phyloP scores from a whole-genome alignment of 1,140 invertebrate species.

The Zaprionus capensis region DNA sequence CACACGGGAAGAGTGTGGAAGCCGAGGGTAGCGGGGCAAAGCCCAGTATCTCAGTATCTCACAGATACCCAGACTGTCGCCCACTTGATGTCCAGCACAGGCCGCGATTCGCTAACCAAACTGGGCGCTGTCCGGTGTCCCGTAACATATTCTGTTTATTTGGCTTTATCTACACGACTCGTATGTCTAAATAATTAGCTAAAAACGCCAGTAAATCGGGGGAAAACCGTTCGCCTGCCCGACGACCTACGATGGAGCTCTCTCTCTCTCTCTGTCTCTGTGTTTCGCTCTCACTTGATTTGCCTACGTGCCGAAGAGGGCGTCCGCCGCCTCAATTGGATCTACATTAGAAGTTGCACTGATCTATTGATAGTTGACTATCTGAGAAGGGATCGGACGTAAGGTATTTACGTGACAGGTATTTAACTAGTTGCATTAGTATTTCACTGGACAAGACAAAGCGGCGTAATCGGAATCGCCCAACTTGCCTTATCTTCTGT shows the following conservation, averaged over 20 bases:
- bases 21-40: too few relatives aligned
- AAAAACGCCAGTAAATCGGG: not conserved
- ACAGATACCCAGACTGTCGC: slow-evolving; percentile 4
- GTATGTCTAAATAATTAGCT: slow-evolving; percentile 4
- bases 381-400: not conserved
- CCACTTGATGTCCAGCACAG: not conserved
- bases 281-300: not conserved
- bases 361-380: not conserved
- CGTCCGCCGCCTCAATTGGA: not conserved
- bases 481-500: not conserved
- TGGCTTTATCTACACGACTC: slow-evolving; percentile 3
- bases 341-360: not conserved
- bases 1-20: not conserved
- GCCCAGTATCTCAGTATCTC: not conserved
- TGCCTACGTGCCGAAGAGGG: not conserved
- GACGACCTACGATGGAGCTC: not conserved
- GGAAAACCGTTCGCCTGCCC: not conserved
- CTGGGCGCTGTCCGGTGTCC: not conserved
- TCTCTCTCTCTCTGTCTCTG: not conserved
- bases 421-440: not conserved
- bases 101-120: not conserved
- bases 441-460: not conserved
- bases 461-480: not conserved
- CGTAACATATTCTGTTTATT: slow-evolving; percentile 4
- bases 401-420: not conserved